Percentiles rank a stretch among this genome's conserved stretches.
Conservation (phyloP, 2,113 vertebrate species). For the Pseudorectes ferrugineus region DNA sequence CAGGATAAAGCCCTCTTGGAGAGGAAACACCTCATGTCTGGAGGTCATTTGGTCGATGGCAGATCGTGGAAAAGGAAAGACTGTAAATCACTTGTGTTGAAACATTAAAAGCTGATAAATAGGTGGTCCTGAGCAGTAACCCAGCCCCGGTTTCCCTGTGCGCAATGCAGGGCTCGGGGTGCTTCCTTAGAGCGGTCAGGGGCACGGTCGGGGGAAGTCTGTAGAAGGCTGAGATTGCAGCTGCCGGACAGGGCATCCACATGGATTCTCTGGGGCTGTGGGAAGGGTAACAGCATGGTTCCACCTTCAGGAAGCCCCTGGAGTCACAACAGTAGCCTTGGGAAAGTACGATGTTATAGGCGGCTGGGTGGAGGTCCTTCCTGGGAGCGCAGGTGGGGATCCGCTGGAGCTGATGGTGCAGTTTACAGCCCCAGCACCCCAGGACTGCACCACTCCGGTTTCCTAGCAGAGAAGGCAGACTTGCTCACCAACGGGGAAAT, state of each 20-base stretch:
- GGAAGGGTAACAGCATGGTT: neutral
- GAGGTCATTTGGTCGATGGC: neutral
- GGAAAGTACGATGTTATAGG: accelerated
- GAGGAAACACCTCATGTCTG: neutral
- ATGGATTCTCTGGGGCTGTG: accelerated
- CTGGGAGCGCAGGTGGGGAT: accelerated
- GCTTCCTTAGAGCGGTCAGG: neutral
- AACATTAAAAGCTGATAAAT: slow-evolving; percentile 5
- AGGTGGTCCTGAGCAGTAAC: neutral
- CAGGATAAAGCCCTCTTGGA: neutral
- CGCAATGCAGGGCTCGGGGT: neutral
- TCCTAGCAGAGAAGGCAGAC: neutral
- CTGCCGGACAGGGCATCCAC: neutral
- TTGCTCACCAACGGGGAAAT: neutral
- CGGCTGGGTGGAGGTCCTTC: neutral
- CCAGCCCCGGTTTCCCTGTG: neutral
- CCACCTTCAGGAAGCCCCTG: neutral
- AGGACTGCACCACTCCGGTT: accelerated
- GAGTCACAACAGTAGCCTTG: neutral
- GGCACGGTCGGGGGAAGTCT: neutral
- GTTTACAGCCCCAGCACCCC: neutral
- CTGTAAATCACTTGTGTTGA: neutral
- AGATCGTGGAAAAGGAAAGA: neutral
- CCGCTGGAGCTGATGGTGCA: accelerated
- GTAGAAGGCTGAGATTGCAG: neutral